Evolutionary conservation across 2,113 vertebrate genomes (phyloP).

Genomic region (Oryzias melastigma): DNA sequence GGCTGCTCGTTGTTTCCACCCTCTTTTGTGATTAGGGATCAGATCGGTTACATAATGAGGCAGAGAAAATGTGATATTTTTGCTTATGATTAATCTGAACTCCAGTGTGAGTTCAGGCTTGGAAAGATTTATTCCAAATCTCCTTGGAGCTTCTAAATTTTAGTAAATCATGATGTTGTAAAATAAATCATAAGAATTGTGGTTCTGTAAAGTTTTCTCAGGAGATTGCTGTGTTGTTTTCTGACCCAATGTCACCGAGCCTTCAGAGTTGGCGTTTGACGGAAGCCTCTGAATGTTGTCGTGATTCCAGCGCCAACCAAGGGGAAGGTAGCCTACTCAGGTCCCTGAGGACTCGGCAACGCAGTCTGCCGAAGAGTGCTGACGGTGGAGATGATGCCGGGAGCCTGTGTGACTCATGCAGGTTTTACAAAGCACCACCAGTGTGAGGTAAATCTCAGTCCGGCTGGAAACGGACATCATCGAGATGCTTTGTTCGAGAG

Average conservation of each 20-base stretch:
- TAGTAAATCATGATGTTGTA: no score
- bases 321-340: not conserved
- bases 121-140: not conserved
- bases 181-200: no score
- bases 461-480: not conserved
- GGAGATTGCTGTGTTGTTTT: not conserved
- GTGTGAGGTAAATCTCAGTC: not conserved
- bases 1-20: slow-evolving; percentile 4
- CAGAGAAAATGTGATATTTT: not conserved
- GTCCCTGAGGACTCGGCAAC: not conserved
- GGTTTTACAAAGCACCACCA: not conserved
- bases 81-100: not conserved
- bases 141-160: no score
- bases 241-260: slow-evolving; percentile 27
- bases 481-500: slow-evolving; percentile 13
- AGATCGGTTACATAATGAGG: not conserved
- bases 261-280: slow-evolving; percentile 17
- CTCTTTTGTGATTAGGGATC: not conserved
- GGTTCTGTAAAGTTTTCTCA: not conserved
- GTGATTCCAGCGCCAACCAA: not conserved
- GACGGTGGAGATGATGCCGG: not conserved
- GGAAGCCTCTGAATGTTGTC: slow-evolving; percentile 2
- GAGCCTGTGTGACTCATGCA: slow-evolving; percentile 5
- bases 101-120: not conserved
- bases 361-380: not conserved